Percentiles rank a stretch among this genome's conserved stretches.
Conservation (phyloP, 2,888 invertebrate species). For the Caenorhabditis afra region DNA sequence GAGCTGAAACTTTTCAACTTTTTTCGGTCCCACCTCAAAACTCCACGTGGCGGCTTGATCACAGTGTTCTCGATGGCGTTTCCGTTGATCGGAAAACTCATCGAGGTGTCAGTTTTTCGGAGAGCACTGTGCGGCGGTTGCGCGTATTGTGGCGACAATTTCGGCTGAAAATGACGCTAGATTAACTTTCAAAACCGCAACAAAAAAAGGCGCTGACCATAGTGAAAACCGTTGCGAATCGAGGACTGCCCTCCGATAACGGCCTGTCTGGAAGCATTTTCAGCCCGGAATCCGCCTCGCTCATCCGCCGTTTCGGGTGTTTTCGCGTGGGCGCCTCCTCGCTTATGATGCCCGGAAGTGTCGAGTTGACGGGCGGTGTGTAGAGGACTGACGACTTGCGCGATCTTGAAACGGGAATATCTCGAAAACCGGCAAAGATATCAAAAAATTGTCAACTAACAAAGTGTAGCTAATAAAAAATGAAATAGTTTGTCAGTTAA, state of each 20-base stretch:
- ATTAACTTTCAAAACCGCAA: no score
- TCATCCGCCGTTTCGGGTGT: constrained; percentile 16
- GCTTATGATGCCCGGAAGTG: constrained; percentile 57
- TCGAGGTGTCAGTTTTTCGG: constrained; percentile 69
- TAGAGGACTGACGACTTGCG: constrained; percentile 61
- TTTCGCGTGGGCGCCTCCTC: constrained; percentile 42
- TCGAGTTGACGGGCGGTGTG: constrained; percentile 56
- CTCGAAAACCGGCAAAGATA: neutral
- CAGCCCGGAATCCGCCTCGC: constrained; percentile 34
- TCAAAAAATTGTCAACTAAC: neutral
- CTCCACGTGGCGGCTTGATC: constrained; percentile 48
- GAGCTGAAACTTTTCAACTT: no score
- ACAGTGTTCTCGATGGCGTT: constrained; percentile 19
- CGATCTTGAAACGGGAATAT: constrained; percentile 15
- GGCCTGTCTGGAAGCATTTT: constrained; percentile 45
- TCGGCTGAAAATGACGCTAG: constrained; percentile 27
- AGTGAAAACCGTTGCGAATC: neutral
- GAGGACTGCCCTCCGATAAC: constrained; percentile 8
- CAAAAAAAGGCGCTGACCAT: no score
- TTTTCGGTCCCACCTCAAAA: constrained; percentile 48
- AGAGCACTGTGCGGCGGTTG: constrained; percentile 65
- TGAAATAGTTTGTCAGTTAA: no score
- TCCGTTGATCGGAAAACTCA: constrained; percentile 65
- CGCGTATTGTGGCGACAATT: constrained; percentile 42
- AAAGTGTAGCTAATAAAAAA: no score